Evolutionary conservation across 2,888 invertebrate species (phyloP).

Genomic region (Molanna angustata): DNA sequence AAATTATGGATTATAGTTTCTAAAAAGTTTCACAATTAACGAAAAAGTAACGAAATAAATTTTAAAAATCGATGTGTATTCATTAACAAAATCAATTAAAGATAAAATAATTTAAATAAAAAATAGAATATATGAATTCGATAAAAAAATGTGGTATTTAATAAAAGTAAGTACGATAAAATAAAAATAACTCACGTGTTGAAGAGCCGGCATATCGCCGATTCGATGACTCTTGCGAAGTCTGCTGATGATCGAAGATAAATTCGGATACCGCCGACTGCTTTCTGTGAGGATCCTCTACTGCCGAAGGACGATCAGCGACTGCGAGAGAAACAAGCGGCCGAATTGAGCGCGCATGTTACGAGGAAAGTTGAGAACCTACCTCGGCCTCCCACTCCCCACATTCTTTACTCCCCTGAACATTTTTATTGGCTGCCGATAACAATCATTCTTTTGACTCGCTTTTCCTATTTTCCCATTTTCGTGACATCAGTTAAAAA

Average conservation of each 20-base stretch:
- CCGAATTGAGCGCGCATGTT: conserved; percentile 1
- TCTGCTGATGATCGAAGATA: conserved; percentile 2
- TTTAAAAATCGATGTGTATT: neutral
- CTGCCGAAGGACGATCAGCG: conserved; percentile 13
- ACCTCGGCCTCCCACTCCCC: conserved; percentile 1
- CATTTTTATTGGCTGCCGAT: too few species aligned
- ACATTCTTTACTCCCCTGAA: too few species aligned
- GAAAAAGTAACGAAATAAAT: neutral
- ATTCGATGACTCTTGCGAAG: conserved; percentile 38
- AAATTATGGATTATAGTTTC: too few species aligned
- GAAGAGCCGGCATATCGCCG: conserved; percentile 11
- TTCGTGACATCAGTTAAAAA: too few species aligned
- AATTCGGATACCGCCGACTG: neutral
- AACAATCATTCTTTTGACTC: too few species aligned
- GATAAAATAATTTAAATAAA: neutral
- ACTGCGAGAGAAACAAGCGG: conserved; percentile 10
- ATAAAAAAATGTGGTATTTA: neutral
- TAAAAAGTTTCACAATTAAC: neutral
- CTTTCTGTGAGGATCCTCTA: neutral
- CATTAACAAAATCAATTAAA: neutral
- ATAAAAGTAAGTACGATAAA: neutral
- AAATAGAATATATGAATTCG: too few species aligned
- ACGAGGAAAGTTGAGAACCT: neutral
- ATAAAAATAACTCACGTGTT: conserved; percentile 15
- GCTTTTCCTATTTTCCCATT: too few species aligned